Evolutionary conservation across 2,888 invertebrate species (phyloP).

Genomic region (Cancer borealis): DNA sequence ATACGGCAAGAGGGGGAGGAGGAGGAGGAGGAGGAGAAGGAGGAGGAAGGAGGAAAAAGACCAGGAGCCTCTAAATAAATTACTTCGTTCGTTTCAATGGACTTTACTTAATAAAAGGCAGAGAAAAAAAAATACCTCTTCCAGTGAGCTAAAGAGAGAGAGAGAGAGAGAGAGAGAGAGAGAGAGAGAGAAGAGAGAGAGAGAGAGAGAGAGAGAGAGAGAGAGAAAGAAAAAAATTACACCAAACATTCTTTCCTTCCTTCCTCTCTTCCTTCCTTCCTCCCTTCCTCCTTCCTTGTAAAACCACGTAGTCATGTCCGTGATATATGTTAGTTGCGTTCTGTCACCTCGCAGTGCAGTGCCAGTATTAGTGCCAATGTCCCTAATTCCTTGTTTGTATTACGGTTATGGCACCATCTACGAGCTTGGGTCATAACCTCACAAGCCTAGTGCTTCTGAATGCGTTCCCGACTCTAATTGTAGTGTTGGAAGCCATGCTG

Average conservation of each 20-base stretch:
- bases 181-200: slow-evolving; percentile 4
- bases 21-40: slow-evolving; percentile 6
- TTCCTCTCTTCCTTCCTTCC: background rate
- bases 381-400: too few species aligned
- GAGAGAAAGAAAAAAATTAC: background rate
- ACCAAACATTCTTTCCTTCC: background rate
- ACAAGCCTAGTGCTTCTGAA: background rate
- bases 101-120: background rate
- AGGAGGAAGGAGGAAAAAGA: background rate
- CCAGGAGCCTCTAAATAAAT: background rate
- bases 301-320: background rate
- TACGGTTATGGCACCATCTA: too few species aligned
- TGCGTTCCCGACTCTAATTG: background rate
- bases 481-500: background rate
- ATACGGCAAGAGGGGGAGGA: background rate
- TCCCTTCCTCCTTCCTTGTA: background rate
- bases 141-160: background rate
- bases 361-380: too few species aligned
- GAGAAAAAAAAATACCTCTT: background rate
- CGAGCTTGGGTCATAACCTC: background rate
- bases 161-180: slow-evolving; percentile 13
- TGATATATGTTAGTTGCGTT: too few species aligned
- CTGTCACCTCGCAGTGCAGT: too few species aligned
- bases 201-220: slow-evolving; percentile 36
- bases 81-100: background rate